Percentiles rank a stretch among this genome's conserved stretches.
These are phyloP conservation scores for Tetrax tetrax DNA, from an alignment of 2,113 vertebrate genomes.

Conservation along the genomic window DNA sequence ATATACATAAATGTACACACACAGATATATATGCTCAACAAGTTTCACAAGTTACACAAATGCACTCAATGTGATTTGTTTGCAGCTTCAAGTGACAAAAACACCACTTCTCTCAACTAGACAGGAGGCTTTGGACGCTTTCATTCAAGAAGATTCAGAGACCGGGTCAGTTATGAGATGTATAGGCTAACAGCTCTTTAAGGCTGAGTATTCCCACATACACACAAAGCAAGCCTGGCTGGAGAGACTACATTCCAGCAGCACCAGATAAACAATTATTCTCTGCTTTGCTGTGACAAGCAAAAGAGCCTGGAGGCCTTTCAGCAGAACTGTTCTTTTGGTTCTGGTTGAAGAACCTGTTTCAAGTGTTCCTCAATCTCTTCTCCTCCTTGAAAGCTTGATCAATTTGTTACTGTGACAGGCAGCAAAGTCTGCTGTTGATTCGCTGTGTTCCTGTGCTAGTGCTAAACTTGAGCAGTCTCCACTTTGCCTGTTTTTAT, in stretches of 20 bases:
- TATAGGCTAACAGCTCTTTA: background rate
- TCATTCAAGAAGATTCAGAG: background rate
- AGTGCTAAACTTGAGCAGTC: background rate
- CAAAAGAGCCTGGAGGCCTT: background rate
- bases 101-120: background rate
- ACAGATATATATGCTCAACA: background rate
- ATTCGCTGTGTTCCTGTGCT: background rate
- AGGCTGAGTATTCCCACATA: background rate
- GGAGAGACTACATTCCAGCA: slow-evolving; percentile 28
- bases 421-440: background rate
- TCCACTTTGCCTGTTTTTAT: background rate
- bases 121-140: background rate
- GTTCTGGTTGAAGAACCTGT: background rate
- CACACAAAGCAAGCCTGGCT: background rate
- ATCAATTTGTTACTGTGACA: background rate
- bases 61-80: accelerated
- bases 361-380: background rate
- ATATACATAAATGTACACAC: background rate
- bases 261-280: background rate
- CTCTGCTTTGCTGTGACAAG: background rate
- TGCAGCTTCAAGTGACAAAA: background rate
- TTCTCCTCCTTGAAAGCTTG: background rate
- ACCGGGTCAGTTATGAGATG: background rate
- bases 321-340: background rate
- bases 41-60: background rate